Conservation (phyloP, 2,113 vertebrate species). For the Seriola quinqueradiata region DNA sequence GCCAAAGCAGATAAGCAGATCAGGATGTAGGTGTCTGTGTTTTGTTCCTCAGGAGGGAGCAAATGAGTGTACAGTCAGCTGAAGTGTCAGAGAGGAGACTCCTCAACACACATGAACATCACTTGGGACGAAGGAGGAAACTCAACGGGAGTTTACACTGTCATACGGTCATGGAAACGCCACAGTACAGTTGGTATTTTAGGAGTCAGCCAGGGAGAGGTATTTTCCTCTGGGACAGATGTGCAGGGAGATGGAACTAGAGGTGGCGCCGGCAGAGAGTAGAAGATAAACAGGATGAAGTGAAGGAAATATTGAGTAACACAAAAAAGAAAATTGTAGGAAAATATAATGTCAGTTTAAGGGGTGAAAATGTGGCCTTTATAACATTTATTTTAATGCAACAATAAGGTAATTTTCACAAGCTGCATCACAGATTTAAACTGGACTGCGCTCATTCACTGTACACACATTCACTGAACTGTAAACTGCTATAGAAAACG, state of each 20-base stretch:
- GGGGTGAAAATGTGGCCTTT: not conserved
- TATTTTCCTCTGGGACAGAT: constrained; percentile 58
- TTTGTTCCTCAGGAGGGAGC: constrained; percentile 38
- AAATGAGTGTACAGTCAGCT: constrained; percentile 35
- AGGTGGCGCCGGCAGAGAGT: constrained; percentile 36
- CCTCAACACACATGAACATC: constrained; percentile 42
- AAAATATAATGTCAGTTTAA: not conserved
- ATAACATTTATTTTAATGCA: not conserved
- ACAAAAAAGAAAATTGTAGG: not conserved
- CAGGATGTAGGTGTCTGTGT: constrained; percentile 24
- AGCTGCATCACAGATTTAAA: not conserved
- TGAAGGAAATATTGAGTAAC: constrained; percentile 26
- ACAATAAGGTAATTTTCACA: not conserved
- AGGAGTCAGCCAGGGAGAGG: constrained; percentile 64
- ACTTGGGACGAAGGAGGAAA: constrained; percentile 60
- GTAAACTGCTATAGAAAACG: not conserved
- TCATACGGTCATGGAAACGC: constrained; percentile 80
- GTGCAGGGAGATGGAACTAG: constrained; percentile 47
- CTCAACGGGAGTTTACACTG: constrained; percentile 66
- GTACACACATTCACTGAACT: not conserved
- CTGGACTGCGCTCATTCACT: not conserved
- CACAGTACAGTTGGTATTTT: constrained; percentile 77
- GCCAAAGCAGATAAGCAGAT: constrained; percentile 1
- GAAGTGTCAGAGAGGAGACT: constrained; percentile 59
- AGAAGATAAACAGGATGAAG: constrained; percentile 52